Evolutionary conservation across 2,797 vertebrate species (phyloP).

Genomic region (Silurus lanzhouensis): DNA sequence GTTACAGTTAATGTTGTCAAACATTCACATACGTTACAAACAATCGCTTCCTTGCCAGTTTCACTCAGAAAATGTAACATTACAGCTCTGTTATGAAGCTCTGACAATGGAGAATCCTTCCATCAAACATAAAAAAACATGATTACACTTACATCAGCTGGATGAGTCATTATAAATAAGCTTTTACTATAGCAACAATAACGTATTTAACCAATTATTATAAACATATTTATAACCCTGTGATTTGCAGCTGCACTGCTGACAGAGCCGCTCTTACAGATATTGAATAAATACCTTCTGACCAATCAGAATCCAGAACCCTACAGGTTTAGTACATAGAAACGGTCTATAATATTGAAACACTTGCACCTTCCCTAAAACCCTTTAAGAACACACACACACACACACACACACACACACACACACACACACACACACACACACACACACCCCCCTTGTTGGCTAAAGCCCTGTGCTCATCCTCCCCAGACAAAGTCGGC

Average conservation of each 20-base stretch:
- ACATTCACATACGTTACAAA: background rate
- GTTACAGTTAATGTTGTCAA: background rate
- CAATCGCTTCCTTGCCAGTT: background rate
- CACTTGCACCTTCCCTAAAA: background rate
- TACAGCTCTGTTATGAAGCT: background rate
- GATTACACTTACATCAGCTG: background rate
- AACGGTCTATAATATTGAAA: background rate
- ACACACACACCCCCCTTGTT: background rate
- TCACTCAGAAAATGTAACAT: background rate
- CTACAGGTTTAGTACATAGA: background rate
- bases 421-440: background rate
- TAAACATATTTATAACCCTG: background rate
- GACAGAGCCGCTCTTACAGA: background rate
- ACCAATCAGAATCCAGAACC: background rate
- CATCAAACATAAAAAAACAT: background rate
- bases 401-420: background rate
- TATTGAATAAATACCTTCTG: background rate
- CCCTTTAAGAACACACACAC: background rate
- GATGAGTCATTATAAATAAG: background rate
- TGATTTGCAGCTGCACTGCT: background rate
- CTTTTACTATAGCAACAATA: background rate
- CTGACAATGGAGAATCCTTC: background rate
- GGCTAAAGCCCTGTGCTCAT: constrained; percentile 31
- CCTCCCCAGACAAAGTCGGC: constrained; percentile 47
- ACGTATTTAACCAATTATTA: background rate